These are phyloP conservation scores for Mesocentrotus franciscanus DNA, from an alignment of 53 echinoderm and acorn worm species.

Conservation along the genomic window DNA sequence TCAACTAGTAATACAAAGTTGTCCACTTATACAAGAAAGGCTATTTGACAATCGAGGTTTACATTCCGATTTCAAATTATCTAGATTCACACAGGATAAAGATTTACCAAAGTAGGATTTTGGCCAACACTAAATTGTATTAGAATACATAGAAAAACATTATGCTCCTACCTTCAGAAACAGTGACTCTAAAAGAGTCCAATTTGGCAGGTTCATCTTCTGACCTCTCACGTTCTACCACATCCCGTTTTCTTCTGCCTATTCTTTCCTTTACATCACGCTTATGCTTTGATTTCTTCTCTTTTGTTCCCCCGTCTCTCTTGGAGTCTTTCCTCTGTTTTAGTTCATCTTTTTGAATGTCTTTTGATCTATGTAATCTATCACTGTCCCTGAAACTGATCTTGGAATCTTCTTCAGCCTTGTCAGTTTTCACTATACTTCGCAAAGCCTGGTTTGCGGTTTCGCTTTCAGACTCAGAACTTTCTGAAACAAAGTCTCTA, in stretches of 20 bases:
- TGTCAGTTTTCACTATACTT: constrained; percentile 76
- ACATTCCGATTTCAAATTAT: too few relatives aligned
- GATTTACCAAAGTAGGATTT: neutral
- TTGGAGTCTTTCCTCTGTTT: neutral
- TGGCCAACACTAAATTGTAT: neutral
- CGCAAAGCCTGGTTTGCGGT: constrained; percentile 61
- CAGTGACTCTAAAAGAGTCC: constrained; percentile 39
- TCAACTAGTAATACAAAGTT: too few relatives aligned
- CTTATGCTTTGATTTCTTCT: constrained; percentile 44
- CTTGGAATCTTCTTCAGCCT: constrained; percentile 33
- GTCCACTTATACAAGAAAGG: too few relatives aligned
- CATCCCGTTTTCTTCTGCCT: constrained; percentile 22
- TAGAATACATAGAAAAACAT: neutral
- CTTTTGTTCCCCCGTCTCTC: neutral
- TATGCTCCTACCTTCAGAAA: constrained; percentile 52
- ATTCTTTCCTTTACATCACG: constrained; percentile 49
- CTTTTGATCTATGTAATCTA: neutral
- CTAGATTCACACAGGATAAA: too few relatives aligned
- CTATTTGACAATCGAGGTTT: too few relatives aligned
- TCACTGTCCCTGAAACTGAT: neutral
- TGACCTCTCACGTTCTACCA: neutral
- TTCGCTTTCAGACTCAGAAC: constrained; percentile 67
- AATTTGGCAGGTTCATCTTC: constrained; percentile 16
- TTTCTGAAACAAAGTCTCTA: constrained; percentile 69
- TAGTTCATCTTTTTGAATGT: neutral